A percentile compares a stretch with the other conserved stretches of the same genome.
Conservation (phyloP, 2,888 invertebrate genomes). For the Synanthedon andrenaeformis region DNA sequence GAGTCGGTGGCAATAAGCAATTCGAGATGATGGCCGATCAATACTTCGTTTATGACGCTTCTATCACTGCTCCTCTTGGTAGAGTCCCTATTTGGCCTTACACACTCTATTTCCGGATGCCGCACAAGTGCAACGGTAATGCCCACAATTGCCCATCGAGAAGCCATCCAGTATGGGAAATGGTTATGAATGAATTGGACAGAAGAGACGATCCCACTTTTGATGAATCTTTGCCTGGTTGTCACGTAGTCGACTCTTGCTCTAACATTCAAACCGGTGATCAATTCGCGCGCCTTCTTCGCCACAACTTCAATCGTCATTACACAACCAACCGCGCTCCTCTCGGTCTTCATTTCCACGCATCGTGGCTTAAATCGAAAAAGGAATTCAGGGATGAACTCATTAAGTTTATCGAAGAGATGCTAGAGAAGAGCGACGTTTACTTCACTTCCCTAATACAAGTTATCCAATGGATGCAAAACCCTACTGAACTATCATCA, state of each 20-base stretch:
- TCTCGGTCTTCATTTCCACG: constrained; percentile 92
- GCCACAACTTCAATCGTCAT: constrained; percentile 95
- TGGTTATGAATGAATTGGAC: constrained; percentile 96
- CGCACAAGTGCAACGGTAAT: constrained; percentile 94
- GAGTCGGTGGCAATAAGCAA: constrained; percentile 94
- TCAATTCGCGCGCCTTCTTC: constrained; percentile 88
- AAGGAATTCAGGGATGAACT: constrained; percentile 92
- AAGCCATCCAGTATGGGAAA: constrained; percentile 95
- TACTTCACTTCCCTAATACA: constrained; percentile 92
- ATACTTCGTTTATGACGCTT: constrained; percentile 94
- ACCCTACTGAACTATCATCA: constrained; percentile 87
- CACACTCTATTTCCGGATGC: constrained; percentile 96
- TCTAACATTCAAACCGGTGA: constrained; percentile 93
- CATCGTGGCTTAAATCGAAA: constrained; percentile 94
- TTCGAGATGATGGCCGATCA: constrained; percentile 98
- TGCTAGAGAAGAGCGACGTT: constrained; percentile 88
- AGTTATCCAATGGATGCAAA: constrained; percentile 97
- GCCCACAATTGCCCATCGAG: constrained; percentile 92
- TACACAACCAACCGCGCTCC: constrained; percentile 94
- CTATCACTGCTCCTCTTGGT: constrained; percentile 89
- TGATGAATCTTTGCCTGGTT: constrained; percentile 93
- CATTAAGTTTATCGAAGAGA: constrained; percentile 93
- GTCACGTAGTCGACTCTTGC: constrained; percentile 95
- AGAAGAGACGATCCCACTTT: constrained; percentile 93
- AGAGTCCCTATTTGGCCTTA: constrained; percentile 97